Evolutionary conservation across 2,888 invertebrate species (phyloP), one percentile per base, ranked within the genome.

Genomic region (Pyrochroa serraticornis): DNA sequence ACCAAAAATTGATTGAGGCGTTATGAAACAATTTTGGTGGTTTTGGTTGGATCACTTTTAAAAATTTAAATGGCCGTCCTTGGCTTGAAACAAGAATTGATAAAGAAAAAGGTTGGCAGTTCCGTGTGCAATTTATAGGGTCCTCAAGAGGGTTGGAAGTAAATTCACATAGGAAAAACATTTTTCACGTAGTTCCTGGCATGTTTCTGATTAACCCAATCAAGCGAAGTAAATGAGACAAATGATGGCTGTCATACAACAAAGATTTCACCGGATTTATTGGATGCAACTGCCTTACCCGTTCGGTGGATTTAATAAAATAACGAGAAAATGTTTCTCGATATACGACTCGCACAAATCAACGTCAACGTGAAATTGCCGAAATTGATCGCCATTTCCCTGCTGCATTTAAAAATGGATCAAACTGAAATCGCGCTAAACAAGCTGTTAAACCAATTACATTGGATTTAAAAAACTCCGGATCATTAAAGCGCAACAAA

Each of bases 121-220:
- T 33, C 39, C n/a, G 46, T 42, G 48, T 41, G 48, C 54, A 55
- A 55, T 48, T 55, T 55, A 55, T 55, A 55, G 47, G 54, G 42
- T 48, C 37, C 48, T 55, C 37, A 42, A 35, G 32, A 38, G 48
- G 47, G 41, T 43, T 55, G 48, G 49, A 35, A 53, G 52, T 58
- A 48, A 58, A 58, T 53, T 58, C 49, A 48, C 38, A 60, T 51
- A 57, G 59, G 59, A 63, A 49, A 61, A 65, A 32, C 65, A 65
- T 65, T 65, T 65, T 65, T 65, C 63, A 65, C 59, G 49, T 59
- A 58, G 60, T 48, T 44, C 46, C 43, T 54, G 63, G 63, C 63
- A 65, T 70, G 68, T 70, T 71, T 71, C 64, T 70, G 71, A 70
- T 72, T 70, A 70, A 70, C 66, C 69, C 71, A 67, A 72, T 71